These are phyloP conservation scores for Lepidocyrtoides sp. DNA, from an alignment of 2,888 invertebrate genomes.

Conservation along the genomic window DNA sequence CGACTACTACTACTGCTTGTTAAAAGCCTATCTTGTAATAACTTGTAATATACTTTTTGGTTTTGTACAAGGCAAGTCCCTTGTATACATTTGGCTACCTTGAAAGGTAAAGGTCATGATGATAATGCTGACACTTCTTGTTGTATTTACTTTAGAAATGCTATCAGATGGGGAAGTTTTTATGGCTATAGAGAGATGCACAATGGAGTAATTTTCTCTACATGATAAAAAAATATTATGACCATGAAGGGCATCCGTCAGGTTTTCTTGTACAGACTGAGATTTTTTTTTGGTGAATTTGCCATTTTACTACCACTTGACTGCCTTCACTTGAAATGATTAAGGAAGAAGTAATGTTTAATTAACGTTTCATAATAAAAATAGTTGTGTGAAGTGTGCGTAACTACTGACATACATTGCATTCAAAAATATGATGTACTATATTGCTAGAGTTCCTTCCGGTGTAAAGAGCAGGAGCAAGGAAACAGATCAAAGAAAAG, in stretches of 20 bases:
- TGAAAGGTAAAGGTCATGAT: slow-evolving; percentile 64
- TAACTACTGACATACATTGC: not conserved
- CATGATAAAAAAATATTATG: not conserved
- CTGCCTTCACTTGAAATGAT: not conserved
- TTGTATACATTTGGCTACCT: slow-evolving; percentile 58
- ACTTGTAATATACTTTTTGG: not conserved
- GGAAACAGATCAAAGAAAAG: not conserved
- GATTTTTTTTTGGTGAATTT: not conserved
- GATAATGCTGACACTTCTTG: slow-evolving; percentile 23
- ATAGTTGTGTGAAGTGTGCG: no score
- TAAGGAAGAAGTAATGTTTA: not conserved
- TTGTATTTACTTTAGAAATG: slow-evolving; percentile 30
- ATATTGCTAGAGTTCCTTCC: not conserved
- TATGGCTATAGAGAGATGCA: not conserved
- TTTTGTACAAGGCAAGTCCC: slow-evolving; percentile 59
- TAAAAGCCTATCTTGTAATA: not conserved
- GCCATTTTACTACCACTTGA: not conserved
- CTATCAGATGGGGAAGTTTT: slow-evolving; percentile 27
- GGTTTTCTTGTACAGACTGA: not conserved
- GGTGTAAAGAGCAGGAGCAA: not conserved
- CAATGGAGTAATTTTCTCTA: not conserved
- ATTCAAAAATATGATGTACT: no score
- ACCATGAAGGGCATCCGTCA: not conserved
- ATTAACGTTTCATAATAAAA: no score
- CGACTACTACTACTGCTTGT: not conserved